phyloP scores from a whole-genome alignment of 2,113 vertebrate genomes.

The Anolis carolinensis region DNA sequence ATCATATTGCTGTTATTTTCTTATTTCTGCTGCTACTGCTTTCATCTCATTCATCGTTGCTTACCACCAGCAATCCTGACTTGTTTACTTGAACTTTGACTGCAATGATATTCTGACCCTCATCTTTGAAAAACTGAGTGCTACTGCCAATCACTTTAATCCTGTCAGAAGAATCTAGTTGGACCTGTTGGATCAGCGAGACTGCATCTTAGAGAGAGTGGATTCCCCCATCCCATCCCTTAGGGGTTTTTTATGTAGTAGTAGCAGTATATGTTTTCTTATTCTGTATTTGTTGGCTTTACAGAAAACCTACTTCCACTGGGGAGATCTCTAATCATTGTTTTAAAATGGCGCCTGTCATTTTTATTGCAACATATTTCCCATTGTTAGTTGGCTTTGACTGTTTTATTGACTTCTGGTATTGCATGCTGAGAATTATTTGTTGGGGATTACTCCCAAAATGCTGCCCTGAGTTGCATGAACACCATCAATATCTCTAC shows the following conservation, averaged over 20 bases:
- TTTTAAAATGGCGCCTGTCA: conserved; percentile 33
- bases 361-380: conserved; percentile 42
- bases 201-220: conserved; percentile 4
- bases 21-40: background rate
- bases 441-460: conserved; percentile 27
- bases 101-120: background rate
- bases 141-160: background rate
- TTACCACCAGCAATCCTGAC: background rate
- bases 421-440: conserved; percentile 33
- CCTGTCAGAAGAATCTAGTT: conserved; percentile 1
- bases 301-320: conserved; percentile 20
- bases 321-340: conserved; percentile 18
- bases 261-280: background rate
- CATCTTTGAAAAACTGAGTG: background rate
- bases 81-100: background rate
- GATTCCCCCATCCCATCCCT: background rate
- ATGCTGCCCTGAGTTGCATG: background rate
- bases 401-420: conserved; percentile 35
- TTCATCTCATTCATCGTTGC: background rate
- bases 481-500: background rate
- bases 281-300: background rate
- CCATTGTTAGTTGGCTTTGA: conserved; percentile 20
- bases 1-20: background rate
- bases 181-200: background rate
- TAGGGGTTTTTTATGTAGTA: too few relatives aligned